Conservation (phyloP, 2,888 invertebrate genomes). For the Agrotis ipsilon region DNA sequence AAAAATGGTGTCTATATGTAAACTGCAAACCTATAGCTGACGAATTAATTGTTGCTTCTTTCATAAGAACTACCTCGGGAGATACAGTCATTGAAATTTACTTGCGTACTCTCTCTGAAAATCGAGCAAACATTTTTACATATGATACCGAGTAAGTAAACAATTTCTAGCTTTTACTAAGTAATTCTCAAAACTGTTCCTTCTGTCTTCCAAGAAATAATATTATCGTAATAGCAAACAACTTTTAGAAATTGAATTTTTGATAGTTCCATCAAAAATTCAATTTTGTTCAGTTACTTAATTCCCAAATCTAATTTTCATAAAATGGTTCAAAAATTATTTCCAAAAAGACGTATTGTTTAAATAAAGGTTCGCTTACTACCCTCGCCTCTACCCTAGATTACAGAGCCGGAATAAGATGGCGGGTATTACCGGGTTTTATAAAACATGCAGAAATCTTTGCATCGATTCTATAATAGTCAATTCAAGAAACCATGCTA, state of each 20-base stretch:
- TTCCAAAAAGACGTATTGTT: conserved; percentile 71
- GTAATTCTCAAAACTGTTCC: background rate
- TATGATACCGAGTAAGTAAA: background rate
- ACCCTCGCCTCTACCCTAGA: conserved; percentile 51
- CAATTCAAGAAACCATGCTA: no score
- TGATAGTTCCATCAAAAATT: conserved; percentile 55
- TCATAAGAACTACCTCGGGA: background rate
- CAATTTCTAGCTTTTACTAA: background rate
- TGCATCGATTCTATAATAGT: no score
- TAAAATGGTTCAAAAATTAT: conserved; percentile 74
- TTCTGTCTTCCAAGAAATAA: conserved; percentile 11
- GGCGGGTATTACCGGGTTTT: background rate
- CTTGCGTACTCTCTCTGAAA: background rate
- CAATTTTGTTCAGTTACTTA: conserved; percentile 61
- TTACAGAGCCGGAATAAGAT: conserved; percentile 55
- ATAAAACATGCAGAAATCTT: background rate
- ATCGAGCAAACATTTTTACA: background rate
- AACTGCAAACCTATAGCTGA: background rate
- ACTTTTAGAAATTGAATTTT: conserved; percentile 34
- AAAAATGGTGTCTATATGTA: background rate
- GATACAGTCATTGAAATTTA: background rate
- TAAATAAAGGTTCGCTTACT: conserved; percentile 70
- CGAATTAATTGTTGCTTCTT: background rate
- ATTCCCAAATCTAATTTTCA: conserved; percentile 79
- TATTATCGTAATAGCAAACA: conserved; percentile 7